A percentile compares a stretch with the other conserved stretches of the same genome.
Conservation (phyloP, 2,797 vertebrate species). For the Rhynchonycteris naso region DNA sequence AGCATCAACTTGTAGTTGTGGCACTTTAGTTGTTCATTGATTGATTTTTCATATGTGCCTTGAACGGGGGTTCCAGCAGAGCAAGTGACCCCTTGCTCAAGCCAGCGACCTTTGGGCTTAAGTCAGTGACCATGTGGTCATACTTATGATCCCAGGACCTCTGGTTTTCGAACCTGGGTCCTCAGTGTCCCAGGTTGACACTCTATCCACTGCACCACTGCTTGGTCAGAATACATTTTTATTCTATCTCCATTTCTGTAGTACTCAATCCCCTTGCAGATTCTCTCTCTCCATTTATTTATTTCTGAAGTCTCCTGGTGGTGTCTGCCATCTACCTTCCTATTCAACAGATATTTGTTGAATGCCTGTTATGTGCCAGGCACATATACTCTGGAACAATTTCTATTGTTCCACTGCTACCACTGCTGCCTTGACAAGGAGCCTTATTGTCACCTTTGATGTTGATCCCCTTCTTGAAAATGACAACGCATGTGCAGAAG, state of each 20-base stretch:
- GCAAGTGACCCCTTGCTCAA: too few species aligned
- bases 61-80: too few species aligned
- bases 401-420: neutral
- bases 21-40: too few species aligned
- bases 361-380: neutral
- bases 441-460: neutral
- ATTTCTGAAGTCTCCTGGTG: neutral
- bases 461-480: neutral
- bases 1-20: too few species aligned
- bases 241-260: neutral
- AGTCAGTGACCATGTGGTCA: too few species aligned
- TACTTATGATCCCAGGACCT: too few species aligned
- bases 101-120: too few species aligned
- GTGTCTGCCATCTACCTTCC: neutral
- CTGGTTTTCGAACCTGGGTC: too few species aligned
- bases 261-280: neutral
- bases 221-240: neutral
- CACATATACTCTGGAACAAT: neutral
- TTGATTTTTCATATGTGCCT: too few species aligned
- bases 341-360: neutral
- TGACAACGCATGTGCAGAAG: neutral
- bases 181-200: too few species aligned
- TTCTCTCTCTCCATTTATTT: neutral
- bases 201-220: too few species aligned
- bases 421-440: neutral